Evolutionary conservation across 1,140 invertebrate genomes (phyloP), one percentile per base, ranked within the genome.

Genomic region (Atopsyche davidsoni): DNA sequence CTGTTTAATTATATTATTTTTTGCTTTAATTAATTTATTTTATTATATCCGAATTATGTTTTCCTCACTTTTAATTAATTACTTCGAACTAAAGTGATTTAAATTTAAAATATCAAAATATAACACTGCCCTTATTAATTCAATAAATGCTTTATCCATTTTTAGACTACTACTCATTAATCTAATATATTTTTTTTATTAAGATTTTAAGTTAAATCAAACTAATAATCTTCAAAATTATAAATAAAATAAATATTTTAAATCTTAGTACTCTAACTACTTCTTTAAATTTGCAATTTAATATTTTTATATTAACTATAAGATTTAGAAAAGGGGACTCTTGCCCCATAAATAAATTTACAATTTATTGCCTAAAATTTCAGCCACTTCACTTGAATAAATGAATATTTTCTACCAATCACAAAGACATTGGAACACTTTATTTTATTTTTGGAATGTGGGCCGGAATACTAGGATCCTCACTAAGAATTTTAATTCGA

Each of bases 401-500:
- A 74, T 79, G 75, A 67, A 57, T 83, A 58, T 80, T 73, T 65
- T 84, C 81, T 50, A 84, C 81, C 57, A 86, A 86, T 72, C 83
- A 86, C 72, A 85, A 85, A 73, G 77, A 85, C 77, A 85, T 86
- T 78, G 82, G 81, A 59, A 82, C 78, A 34, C 65, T 85, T 69
- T 86, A 86, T 73, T 82, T 86, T 67, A 73, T 85, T 60, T 83
- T 85, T 67, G 79, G 80, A 13, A 69, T 79, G 55, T 83, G 79
- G 73, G 53, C 79, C 22, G 79, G 78, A 57, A 75, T 85, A 73
- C 58, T 84, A 17, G 82, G 83, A 40, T 75, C 75, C 21, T 73
- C 74, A 7, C 57, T 83, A 65, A 82, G 79, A 60, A 58, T 83
- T 59, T 34, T 85, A 60, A 84, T 86, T 75, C 82, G 82, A 52